phyloP scores from a whole-genome alignment of 2,797 vertebrate species.

The Denticeps clupeoides region DNA sequence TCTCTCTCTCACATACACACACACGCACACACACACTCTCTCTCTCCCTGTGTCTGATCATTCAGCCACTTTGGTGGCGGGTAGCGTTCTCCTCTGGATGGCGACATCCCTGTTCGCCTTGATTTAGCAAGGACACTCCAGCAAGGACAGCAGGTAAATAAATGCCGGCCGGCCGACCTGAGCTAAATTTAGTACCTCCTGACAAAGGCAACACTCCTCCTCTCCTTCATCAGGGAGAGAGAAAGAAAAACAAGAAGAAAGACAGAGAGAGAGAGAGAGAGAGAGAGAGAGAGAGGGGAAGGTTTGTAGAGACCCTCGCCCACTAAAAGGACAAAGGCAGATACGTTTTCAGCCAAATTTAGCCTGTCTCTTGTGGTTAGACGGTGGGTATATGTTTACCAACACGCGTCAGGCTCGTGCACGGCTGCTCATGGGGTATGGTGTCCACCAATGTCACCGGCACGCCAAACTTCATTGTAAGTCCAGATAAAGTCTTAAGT shows the following conservation, averaged over 20 bases:
- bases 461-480: no score
- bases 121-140: slow-evolving; percentile 60
- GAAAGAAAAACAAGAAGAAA: slow-evolving; percentile 2
- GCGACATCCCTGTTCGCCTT: slow-evolving; percentile 47
- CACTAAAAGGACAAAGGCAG: neutral
- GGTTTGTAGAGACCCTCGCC: no score
- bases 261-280: slow-evolving; percentile 2
- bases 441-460: neutral
- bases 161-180: slow-evolving; percentile 30
- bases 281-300: slow-evolving; percentile 9
- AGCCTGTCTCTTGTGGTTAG: neutral
- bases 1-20: neutral
- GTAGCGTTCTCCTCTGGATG: slow-evolving; percentile 39
- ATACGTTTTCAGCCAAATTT: neutral
- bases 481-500: slow-evolving; percentile 27
- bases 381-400: neutral
- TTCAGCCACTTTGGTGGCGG: slow-evolving; percentile 38
- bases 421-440: neutral
- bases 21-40: slow-evolving; percentile 4
- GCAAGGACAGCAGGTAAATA: slow-evolving; percentile 61
- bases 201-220: slow-evolving; percentile 22
- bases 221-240: slow-evolving; percentile 19
- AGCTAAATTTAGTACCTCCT: slow-evolving; percentile 54
- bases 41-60: neutral
- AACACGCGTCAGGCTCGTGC: neutral